Conservation (phyloP, 1,140 invertebrate species). For the Heliconius melpomene region DNA sequence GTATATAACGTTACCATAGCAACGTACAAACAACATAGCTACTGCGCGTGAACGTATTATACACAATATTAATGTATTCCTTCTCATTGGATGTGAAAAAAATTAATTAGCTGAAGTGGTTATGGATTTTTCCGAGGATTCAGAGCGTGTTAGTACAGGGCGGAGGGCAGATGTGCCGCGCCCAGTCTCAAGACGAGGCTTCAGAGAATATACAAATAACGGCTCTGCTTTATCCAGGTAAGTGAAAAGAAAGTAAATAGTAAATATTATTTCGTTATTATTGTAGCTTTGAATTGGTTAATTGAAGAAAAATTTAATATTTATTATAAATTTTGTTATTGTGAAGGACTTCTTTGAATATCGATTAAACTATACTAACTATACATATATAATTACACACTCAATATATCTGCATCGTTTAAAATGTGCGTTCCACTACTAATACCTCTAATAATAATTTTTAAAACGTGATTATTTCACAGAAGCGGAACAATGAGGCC, state of each 20-base stretch:
- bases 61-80: constrained; percentile 41
- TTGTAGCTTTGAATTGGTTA: no score
- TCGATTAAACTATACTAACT: no score
- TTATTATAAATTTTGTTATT: no score
- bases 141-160: constrained; percentile 49
- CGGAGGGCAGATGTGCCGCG: constrained; percentile 52
- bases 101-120: constrained; percentile 41
- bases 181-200: constrained; percentile 69
- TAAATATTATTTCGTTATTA: neutral
- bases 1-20: constrained; percentile 50
- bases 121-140: constrained; percentile 72
- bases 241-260: neutral
- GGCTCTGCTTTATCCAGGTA: constrained; percentile 41
- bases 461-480: neutral
- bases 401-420: no score
- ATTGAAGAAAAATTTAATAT: no score
- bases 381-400: no score
- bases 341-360: no score
- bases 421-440: no score
- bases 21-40: constrained; percentile 63
- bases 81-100: constrained; percentile 52
- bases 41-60: constrained; percentile 56
- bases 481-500: constrained; percentile 75
- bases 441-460: neutral
- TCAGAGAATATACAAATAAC: constrained; percentile 53